Evolutionary conservation across 1,140 invertebrate species (phyloP), one percentile per base, ranked within the genome.

Genomic region (Mactra quadrangularis): DNA sequence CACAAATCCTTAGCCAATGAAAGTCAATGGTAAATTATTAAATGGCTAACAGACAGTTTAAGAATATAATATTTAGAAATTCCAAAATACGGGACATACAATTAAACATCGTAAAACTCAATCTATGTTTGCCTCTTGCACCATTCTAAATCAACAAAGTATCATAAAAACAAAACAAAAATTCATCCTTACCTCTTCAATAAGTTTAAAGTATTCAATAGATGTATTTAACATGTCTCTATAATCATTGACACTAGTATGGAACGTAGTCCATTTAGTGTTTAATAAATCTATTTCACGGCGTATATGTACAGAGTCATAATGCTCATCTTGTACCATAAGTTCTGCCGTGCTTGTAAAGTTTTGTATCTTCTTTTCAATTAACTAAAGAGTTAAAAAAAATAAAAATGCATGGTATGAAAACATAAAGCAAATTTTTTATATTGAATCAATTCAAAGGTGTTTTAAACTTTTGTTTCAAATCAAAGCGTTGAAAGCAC

Each of bases 241-340:
- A 35, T 95, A 96, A 74, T 95, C 95, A 47, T 94, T 94, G 15
- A 97, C 95, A 90, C 96, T 95, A 27, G 94, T 94, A 87, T 96
- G 95, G 88, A 97, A 95, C 81, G 95, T 94, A 31, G 95, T 94
- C 96, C 96, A 97, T 90, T 96, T 95, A 11, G 95, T 94, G 87
- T 95, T 94, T 57, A 97, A 92, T 82, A 95, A 94, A 17, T 94
- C 92, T 11, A 97, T 92, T 89, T 97, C 95, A 92, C 93, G 87
- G 62, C 86, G 84, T 41, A 92, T 90, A 71, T 92, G 89, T 68
- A 87, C 88, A 35, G 95, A 94, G 57, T 96, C 94, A 71, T 95
- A 93, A 84, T 95, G 94, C 85, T 94, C 93, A 81, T 93, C 93
- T 27, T 90, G 88, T 6, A 96, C 90, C 87, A 96, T 94, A 86